Percentiles rank a stretch among this genome's conserved stretches.
Evolutionary conservation across 2,797 vertebrate genomes (phyloP).

Genomic region (Ciconia nigra): DNA sequence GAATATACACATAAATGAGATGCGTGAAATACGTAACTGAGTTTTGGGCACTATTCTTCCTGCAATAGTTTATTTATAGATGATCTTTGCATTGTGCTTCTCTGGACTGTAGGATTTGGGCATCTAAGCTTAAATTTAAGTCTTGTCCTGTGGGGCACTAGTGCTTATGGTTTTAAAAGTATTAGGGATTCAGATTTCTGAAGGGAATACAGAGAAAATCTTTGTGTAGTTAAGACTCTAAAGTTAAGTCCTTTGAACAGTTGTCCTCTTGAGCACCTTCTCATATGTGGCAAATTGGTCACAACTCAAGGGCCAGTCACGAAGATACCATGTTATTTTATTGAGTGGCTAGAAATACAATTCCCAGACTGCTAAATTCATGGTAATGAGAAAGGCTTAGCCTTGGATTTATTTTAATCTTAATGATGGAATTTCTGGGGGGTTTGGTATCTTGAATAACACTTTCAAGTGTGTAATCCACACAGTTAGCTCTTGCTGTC

Average conservation of each 20-base stretch:
- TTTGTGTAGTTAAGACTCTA: background rate
- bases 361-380: background rate
- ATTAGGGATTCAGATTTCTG: background rate
- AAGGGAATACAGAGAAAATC: background rate
- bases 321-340: background rate
- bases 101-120: background rate
- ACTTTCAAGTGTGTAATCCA: background rate
- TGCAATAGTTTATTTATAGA: background rate
- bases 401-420: slow-evolving; percentile 2
- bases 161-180: background rate
- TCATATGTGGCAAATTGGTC: background rate
- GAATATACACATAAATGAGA: background rate
- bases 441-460: background rate
- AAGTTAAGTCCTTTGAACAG: background rate
- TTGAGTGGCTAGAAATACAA: background rate
- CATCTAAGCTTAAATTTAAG: background rate
- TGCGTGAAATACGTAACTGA: background rate
- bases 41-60: background rate
- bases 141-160: background rate
- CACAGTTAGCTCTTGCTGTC: slow-evolving; percentile 32
- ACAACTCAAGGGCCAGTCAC: background rate
- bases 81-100: background rate
- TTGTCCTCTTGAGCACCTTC: background rate
- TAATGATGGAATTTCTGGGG: background rate
- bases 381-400: background rate